Evolutionary conservation across 2,888 invertebrate species (phyloP).

Genomic region (Thysanoteuthis rhombus): DNA sequence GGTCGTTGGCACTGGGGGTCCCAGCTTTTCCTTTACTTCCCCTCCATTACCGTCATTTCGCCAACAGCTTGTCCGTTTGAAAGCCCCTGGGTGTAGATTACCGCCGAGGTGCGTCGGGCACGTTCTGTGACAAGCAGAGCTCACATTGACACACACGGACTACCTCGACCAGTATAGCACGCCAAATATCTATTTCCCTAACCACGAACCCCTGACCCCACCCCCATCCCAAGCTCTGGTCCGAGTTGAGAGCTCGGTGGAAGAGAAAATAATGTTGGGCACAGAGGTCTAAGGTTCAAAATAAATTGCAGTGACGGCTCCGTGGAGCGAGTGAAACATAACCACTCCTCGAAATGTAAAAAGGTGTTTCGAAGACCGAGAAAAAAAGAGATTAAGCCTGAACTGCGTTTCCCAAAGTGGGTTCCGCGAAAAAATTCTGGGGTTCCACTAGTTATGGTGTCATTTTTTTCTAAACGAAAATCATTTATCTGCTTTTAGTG

Average conservation of each 20-base stretch:
- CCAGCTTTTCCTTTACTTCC: neutral
- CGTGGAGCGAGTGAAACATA: neutral
- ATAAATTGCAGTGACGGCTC: neutral
- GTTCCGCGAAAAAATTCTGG: too few species aligned
- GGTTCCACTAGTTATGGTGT: too few species aligned
- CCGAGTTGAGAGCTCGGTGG: neutral
- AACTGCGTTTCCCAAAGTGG: too few species aligned
- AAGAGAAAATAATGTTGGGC: neutral
- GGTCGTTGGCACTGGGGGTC: neutral
- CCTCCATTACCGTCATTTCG: neutral
- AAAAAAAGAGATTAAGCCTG: too few species aligned
- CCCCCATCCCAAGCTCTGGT: too few species aligned
- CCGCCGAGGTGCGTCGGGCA: neutral
- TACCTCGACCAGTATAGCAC: neutral
- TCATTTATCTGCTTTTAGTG: too few species aligned
- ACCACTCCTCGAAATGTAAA: neutral
- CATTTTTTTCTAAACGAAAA: too few species aligned
- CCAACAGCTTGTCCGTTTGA: slow-evolving; percentile 12
- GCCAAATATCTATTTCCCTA: neutral
- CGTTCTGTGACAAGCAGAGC: neutral
- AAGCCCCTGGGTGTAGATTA: slow-evolving; percentile 12
- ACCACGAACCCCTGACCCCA: neutral
- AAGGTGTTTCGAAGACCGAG: too few species aligned
- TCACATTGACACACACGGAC: neutral
- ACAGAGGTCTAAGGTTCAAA: neutral